Conservation (phyloP, 2,797 vertebrate species). For the Chelonia mydas region DNA sequence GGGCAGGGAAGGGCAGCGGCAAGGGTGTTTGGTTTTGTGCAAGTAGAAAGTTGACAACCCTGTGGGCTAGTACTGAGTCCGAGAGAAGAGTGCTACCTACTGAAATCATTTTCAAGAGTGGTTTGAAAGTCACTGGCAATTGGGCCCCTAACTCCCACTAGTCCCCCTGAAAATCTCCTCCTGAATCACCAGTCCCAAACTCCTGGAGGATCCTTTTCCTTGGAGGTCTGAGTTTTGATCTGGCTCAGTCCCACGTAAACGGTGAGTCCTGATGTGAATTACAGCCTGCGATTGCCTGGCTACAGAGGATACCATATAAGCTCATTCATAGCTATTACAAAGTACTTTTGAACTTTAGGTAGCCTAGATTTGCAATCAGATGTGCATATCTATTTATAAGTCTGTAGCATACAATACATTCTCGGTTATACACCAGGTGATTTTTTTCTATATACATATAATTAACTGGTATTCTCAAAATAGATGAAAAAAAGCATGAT, state of each 20-base stretch:
- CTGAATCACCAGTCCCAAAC: fast-evolving
- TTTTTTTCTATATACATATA: background rate
- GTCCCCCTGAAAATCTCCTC: fast-evolving
- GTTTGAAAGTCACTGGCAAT: background rate
- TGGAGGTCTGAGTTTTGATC: background rate
- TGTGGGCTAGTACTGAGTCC: background rate
- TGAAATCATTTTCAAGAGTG: background rate
- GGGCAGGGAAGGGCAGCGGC: no score
- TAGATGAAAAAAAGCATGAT: background rate
- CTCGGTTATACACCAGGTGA: background rate
- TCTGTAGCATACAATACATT: background rate
- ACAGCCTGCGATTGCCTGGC: background rate
- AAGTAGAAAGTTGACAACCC: no score
- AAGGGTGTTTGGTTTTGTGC: no score
- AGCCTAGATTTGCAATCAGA: background rate
- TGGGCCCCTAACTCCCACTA: background rate
- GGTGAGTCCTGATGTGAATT: no score
- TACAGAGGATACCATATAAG: background rate
- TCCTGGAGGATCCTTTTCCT: fast-evolving
- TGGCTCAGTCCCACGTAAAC: no score
- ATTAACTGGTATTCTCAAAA: background rate
- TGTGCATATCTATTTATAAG: background rate
- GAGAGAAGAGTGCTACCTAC: background rate
- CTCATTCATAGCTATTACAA: background rate
- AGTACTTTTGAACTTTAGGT: background rate